Base-by-base conservation (phyloP, 2,888 invertebrate genomes). In the Aleiodes alternator region DNA sequence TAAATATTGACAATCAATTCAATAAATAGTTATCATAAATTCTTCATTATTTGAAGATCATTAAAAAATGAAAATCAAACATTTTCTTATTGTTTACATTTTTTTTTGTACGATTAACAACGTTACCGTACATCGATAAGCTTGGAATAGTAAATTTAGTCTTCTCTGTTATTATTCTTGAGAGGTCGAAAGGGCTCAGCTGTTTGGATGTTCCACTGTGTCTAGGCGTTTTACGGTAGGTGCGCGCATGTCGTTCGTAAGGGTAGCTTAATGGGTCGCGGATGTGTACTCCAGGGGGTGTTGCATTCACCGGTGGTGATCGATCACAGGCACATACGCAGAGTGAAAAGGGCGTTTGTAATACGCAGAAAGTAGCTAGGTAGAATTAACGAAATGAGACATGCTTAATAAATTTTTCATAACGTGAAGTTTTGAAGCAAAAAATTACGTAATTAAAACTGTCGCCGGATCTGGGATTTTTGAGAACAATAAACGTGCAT, bases 221-320 rank as follows among this genome's bases (percentile, higher is more conserved):
- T 72, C 72, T 70, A 73, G 75, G 75, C 73, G 78, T 72, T 79
- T 76, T 75, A 80, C 80, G 80, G 78, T 82, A 82, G 82, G 80
- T 82, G 81, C 79, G 84, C 82, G 80, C 82, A 82, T 81, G 84
- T 83, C 79, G 80, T 70, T 78, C 76, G 83, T 77, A 84, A 86
- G 84, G 85, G 85, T 81, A 82, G 84, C 84, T 86, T 87, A 87
- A 87, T 86, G 87, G 87, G 87, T 87, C 87, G 86, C 85, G 87
- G 85, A 87, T 87, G 83, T 83, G 86, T 84, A 84, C 83, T 82
- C 83, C 83, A 83, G 82, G 84, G 86, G 87, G 86, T 87, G 87
- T 87, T 85, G 85, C 84, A 85, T 87, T 87, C 87, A 86, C 82
- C 81, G 81, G 79, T 76, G 82, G 86, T 88, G 87, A 88, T 88